Base-by-base conservation (phyloP, 2,113 vertebrate genomes). In the Hemibagrus wyckioides region DNA sequence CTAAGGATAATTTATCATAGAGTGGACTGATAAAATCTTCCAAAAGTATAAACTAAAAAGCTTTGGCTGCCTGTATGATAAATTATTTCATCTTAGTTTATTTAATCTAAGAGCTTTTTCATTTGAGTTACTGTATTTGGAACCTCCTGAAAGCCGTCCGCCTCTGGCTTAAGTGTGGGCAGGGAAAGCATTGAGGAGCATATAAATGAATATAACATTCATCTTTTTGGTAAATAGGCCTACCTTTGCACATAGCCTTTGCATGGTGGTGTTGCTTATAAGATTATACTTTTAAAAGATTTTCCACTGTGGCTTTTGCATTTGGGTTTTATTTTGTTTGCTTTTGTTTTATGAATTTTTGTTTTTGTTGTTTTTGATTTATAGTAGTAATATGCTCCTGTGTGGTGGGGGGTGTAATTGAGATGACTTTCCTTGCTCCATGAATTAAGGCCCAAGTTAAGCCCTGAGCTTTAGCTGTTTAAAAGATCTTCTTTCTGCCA, bases 51-150 rank as follows among this genome's bases (percentile, higher is more conserved):
- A 33, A 77, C 75, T 52, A 52, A 81, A 81, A 81, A 39, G 54
- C 77, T 80, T 80, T 57, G 52, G 52, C 79, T 81, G 79, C 30
- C 54, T 57, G 54, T 28, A 41, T 81, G 79, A 81, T 59, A 81
- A 81, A 59, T 81, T 14, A 59, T 81, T 81, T 59, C 21, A 54
- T 54, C 50, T 54, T 39, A 57, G 52, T 80, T 80, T 80, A 57
- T 80, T 80, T 80, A 80, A 57, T 80, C 30, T 80, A 57, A 81
- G 79, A 81, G 79, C 54, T 81, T 81, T 81, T 81, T 59, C 54
- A 81, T 81, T 59, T 59, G 33, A 80, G 33, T 33, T 57, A 57
- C 79, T 80, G 36, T 57, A 54, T 80, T 57, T 81, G 79, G 79
- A 81, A 14, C 11, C 19, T 56, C 56, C 19, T 15, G 33, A 30